Conservation (phyloP, 1,140 invertebrate species). For the Pararge aegeria region DNA sequence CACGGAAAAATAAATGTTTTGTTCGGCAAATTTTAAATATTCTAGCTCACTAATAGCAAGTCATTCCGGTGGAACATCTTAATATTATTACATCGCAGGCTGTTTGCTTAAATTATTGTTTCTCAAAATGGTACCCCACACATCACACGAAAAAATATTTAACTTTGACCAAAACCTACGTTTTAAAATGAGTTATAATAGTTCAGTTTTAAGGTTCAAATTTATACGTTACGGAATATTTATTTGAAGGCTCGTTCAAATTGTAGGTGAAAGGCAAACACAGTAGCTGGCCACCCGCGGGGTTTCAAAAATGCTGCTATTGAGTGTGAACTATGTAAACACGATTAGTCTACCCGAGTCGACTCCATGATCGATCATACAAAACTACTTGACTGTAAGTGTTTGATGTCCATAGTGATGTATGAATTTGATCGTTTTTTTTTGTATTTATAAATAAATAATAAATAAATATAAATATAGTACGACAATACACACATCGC, state of each 20-base stretch:
- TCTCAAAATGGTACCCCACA: conserved; percentile 45
- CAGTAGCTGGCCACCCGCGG: conserved; percentile 70
- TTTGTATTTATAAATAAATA: neutral
- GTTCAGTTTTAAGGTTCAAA: neutral
- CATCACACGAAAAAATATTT: conserved; percentile 26
- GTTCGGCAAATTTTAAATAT: too few relatives aligned
- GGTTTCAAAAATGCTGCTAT: conserved; percentile 54
- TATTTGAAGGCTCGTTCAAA: conserved; percentile 48
- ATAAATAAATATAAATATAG: too few relatives aligned
- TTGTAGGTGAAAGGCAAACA: conserved; percentile 64
- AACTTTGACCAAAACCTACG: neutral
- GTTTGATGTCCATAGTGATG: conserved; percentile 38
- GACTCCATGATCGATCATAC: conserved; percentile 57
- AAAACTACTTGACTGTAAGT: conserved; percentile 41
- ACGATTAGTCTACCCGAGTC: conserved; percentile 56
- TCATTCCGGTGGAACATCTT: conserved; percentile 1
- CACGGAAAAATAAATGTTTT: too few relatives aligned
- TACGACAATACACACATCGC: too few relatives aligned
- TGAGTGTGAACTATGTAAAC: conserved; percentile 61
- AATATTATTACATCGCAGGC: conserved; percentile 2
- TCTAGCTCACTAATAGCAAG: too few relatives aligned
- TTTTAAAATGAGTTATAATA: neutral
- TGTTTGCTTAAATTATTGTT: conserved; percentile 50
- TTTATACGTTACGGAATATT: neutral
- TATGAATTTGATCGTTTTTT: neutral